Percentiles rank a stretch among this genome's conserved stretches.
phyloP scores from a whole-genome alignment of 2,888 invertebrate species.

The Clusia tigrina region DNA sequence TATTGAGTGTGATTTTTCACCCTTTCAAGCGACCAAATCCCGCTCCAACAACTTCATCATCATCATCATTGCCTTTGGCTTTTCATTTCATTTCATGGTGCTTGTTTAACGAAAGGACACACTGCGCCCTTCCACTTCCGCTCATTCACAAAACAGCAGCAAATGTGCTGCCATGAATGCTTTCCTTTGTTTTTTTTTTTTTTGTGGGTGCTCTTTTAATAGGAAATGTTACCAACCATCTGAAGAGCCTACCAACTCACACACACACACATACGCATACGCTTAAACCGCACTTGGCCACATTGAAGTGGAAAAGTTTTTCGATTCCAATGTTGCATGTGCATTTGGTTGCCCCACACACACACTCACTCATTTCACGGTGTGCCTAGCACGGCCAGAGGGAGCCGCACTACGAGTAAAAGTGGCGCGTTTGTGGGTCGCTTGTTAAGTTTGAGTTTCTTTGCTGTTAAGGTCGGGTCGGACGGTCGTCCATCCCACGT shows the following conservation, averaged over 20 bases:
- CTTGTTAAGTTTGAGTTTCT: neutral
- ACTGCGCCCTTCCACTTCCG: neutral
- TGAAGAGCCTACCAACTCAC: constrained; percentile 13
- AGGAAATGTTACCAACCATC: constrained; percentile 11
- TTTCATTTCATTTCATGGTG: too few relatives aligned
- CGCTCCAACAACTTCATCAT: neutral
- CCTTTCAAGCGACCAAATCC: too few relatives aligned
- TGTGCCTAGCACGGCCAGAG: neutral
- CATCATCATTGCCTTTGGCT: neutral
- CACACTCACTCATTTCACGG: neutral
- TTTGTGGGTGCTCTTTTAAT: too few relatives aligned
- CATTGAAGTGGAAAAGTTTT: constrained; percentile 6
- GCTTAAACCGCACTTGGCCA: neutral
- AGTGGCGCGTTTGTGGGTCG: constrained; percentile 3
- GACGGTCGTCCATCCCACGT: too few relatives aligned
- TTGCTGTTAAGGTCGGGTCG: neutral
- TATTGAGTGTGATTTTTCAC: too few relatives aligned
- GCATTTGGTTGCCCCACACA: neutral
- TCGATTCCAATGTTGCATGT: neutral
- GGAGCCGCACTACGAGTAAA: neutral
- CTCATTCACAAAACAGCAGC: neutral
- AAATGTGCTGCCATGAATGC: neutral
- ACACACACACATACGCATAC: constrained; percentile 11
- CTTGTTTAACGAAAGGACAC: too few relatives aligned
- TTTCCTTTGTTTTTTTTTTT: neutral